A percentile compares a stretch with the other conserved stretches of the same genome.
Evolutionary conservation across 2,113 vertebrate species (phyloP).

Genomic region (Stomatorhinus ivindoensis): DNA sequence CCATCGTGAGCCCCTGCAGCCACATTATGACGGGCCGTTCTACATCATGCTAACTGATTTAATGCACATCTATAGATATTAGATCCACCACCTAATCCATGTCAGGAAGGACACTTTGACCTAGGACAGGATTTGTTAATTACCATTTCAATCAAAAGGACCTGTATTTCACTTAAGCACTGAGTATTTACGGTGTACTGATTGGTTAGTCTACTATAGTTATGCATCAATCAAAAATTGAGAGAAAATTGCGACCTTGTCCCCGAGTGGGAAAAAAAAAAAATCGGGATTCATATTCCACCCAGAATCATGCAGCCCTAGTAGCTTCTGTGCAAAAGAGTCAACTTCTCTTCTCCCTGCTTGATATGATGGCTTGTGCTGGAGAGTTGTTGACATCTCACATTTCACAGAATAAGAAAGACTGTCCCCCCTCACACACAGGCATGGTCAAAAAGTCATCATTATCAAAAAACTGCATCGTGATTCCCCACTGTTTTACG

Average conservation of each 20-base stretch:
- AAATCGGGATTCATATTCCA: not conserved
- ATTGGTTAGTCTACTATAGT: not conserved
- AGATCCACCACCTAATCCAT: not conserved
- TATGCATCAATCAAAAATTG: not conserved
- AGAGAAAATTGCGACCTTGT: not conserved
- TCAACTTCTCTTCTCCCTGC: not conserved
- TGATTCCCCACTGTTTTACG: not conserved
- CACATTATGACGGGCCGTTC: constrained; percentile 3
- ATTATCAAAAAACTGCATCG: not conserved
- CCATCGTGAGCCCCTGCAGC: not conserved
- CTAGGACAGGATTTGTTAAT: not conserved
- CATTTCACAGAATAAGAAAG: not conserved
- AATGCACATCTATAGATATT: not conserved
- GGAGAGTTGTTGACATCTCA: not conserved
- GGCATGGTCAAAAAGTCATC: not conserved
- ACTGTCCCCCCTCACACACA: not conserved
- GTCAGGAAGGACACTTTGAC: not conserved
- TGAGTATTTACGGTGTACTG: not conserved
- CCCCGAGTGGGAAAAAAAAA: not conserved
- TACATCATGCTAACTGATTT: not conserved
- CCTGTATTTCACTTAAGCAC: not conserved
- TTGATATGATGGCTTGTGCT: not conserved
- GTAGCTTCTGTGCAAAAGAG: not conserved
- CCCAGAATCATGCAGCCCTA: not conserved
- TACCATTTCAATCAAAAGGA: not conserved